Percentiles rank a stretch among this genome's conserved stretches.
These are phyloP conservation scores for Caenorhabditis briggsae DNA, from an alignment of 1,140 invertebrate species.

Conservation along the genomic window DNA sequence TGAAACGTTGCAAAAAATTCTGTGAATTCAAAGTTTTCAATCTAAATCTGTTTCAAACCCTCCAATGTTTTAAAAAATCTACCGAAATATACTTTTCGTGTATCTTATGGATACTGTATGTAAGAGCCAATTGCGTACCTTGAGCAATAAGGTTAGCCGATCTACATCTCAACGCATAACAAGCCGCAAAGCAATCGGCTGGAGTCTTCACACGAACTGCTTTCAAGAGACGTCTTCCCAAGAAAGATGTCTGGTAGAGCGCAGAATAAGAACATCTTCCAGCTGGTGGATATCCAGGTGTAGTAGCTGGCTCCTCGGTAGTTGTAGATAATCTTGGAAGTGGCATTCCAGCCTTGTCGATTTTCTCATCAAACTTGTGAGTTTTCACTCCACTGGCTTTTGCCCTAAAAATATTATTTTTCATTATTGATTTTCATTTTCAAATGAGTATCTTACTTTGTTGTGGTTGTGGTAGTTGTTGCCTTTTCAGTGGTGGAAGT, in stretches of 20 bases:
- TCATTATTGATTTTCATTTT: too few species aligned
- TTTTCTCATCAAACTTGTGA: constrained; percentile 59
- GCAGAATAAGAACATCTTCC: constrained; percentile 72
- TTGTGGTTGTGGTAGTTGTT: constrained; percentile 9
- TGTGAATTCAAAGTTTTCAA: too few species aligned
- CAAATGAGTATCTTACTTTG: neutral
- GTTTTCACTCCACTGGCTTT: constrained; percentile 57
- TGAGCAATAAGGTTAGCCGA: constrained; percentile 75
- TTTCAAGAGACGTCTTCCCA: constrained; percentile 70
- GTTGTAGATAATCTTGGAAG: constrained; percentile 25
- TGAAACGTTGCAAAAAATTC: too few species aligned
- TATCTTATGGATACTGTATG: neutral
- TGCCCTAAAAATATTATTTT: neutral
- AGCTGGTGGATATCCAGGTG: constrained; percentile 69
- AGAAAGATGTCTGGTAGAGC: constrained; percentile 75
- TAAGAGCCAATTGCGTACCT: constrained; percentile 23
- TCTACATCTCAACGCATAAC: constrained; percentile 71
- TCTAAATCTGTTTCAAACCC: too few species aligned
- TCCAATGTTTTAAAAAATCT: too few species aligned
- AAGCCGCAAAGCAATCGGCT: constrained; percentile 74
- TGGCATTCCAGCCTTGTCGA: constrained; percentile 50
- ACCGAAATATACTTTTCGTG: too few species aligned
- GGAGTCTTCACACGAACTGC: constrained; percentile 69
- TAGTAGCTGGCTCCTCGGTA: constrained; percentile 46
- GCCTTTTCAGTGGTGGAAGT: constrained; percentile 6